phyloP scores from a whole-genome alignment of 2,888 invertebrate species.

The Candidula unifasciata region DNA sequence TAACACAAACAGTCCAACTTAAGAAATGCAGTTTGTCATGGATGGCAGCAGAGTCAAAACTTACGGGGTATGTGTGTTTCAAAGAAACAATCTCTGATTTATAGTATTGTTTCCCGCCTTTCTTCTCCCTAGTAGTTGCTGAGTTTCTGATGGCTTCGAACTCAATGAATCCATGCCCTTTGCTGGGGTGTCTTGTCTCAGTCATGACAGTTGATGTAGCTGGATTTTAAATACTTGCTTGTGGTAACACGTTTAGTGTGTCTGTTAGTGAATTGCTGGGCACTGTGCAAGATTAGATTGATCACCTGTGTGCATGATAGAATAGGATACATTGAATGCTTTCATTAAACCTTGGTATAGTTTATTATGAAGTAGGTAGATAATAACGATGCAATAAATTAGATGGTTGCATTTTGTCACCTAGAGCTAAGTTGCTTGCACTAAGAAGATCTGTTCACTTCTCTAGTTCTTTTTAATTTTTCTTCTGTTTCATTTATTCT shows the following conservation, averaged over 20 bases:
- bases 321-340: too few species aligned
- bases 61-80: slow-evolving; percentile 41
- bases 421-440: background rate
- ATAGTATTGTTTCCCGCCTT: background rate
- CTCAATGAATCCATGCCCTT: slow-evolving; percentile 25
- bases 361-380: too few species aligned
- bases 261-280: too few species aligned
- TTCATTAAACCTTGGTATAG: too few species aligned
- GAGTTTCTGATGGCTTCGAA: slow-evolving; percentile 13
- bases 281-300: too few species aligned
- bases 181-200: background rate
- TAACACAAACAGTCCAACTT: too few species aligned
- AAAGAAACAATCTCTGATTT: slow-evolving; percentile 34
- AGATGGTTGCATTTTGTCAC: background rate
- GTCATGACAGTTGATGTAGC: background rate
- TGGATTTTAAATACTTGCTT: background rate
- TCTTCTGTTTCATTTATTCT: background rate
- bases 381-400: background rate
- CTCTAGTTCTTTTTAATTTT: background rate
- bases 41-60: slow-evolving; percentile 16
- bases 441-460: background rate
- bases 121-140: background rate
- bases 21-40: too few species aligned
- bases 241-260: background rate
- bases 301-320: too few species aligned